phyloP scores from a whole-genome alignment of 2,797 vertebrate species.

The Lepilemur ruficaudatus region DNA sequence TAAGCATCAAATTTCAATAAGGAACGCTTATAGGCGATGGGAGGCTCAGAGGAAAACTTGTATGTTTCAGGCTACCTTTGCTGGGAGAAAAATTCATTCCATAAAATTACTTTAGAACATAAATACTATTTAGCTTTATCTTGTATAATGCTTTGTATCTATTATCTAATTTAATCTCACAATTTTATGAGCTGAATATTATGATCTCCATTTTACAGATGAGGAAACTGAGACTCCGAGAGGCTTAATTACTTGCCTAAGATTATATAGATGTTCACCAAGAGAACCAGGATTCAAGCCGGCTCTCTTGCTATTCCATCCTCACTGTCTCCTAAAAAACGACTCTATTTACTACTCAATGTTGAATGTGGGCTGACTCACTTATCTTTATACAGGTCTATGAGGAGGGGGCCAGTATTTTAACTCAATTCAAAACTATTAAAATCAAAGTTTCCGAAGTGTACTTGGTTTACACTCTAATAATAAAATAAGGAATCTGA shows the following conservation, averaged over 20 bases:
- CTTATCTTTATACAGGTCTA: not conserved
- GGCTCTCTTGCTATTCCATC: not conserved
- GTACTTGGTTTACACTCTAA: not conserved
- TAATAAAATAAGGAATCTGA: not conserved
- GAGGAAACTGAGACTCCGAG: not conserved
- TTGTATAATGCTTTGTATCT: not conserved
- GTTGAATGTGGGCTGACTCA: not conserved
- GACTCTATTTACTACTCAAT: not conserved
- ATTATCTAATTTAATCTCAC: not conserved
- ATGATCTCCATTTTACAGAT: not conserved
- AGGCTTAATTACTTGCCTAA: not conserved
- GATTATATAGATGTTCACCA: not conserved
- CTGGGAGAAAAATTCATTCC: not conserved
- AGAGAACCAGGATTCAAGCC: not conserved
- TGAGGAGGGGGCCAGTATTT: not conserved
- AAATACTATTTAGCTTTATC: not conserved
- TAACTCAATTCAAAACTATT: not conserved
- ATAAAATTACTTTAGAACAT: not conserved
- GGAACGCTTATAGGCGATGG: not conserved
- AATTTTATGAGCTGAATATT: not conserved
- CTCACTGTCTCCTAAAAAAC: not conserved
- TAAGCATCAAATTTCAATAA: not conserved
- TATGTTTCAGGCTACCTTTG: not conserved
- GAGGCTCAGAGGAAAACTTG: not conserved
- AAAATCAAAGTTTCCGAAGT: constrained; percentile 4